These are phyloP conservation scores for Dendrolimus houi DNA, from an alignment of 2,888 invertebrate species.

Conservation along the genomic window DNA sequence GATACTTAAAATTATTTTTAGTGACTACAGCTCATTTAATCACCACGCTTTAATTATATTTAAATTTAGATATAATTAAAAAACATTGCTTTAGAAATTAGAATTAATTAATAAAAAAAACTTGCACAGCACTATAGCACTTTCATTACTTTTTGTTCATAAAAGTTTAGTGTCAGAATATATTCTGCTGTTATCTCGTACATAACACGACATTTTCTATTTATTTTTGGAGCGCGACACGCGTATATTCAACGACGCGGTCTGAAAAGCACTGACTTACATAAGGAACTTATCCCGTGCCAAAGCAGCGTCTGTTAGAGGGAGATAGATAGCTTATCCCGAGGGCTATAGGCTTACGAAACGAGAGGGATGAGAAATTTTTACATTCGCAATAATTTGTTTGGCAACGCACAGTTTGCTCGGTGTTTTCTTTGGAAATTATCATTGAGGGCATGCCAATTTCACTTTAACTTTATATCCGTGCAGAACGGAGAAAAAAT, in stretches of 20 bases:
- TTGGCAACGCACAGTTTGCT: not conserved
- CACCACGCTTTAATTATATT: not conserved
- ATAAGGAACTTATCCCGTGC: slow-evolving; percentile 66
- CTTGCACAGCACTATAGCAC: not conserved
- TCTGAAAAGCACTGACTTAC: slow-evolving; percentile 64
- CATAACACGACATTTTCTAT: slow-evolving; percentile 40
- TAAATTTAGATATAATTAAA: not conserved
- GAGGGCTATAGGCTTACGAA: slow-evolving; percentile 45
- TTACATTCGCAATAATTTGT: slow-evolving; percentile 30
- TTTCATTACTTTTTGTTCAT: slow-evolving; percentile 31
- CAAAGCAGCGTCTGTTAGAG: slow-evolving; percentile 51
- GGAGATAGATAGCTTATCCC: slow-evolving; percentile 47
- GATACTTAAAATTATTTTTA: slow-evolving; percentile 19
- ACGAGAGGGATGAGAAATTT: slow-evolving; percentile 56
- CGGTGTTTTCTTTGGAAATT: too few species aligned
- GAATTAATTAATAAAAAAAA: slow-evolving; percentile 9
- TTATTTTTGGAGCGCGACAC: slow-evolving; percentile 20
- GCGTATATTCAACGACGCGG: slow-evolving; percentile 32
- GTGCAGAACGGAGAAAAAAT: too few species aligned
- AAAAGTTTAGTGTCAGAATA: slow-evolving; percentile 23
- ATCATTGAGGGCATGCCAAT: too few species aligned
- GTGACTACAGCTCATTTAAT: not conserved
- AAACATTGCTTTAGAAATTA: not conserved
- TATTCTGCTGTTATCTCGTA: not conserved
- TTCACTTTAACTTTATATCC: too few species aligned